Conservation (phyloP, 2,113 vertebrate genomes). For the Merops nubicus region DNA sequence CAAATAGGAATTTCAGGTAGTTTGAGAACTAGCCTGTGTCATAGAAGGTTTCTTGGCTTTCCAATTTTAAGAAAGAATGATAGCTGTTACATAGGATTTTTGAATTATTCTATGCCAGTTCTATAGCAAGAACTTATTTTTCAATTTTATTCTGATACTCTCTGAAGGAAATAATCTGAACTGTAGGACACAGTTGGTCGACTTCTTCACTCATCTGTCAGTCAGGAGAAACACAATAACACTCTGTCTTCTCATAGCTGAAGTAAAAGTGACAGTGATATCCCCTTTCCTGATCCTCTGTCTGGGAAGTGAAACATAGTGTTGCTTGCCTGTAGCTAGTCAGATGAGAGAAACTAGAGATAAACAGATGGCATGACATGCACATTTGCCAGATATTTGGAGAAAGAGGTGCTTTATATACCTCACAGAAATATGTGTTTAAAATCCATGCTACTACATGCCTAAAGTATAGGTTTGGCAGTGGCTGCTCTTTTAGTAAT, state of each 20-base stretch:
- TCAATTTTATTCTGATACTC: constrained; percentile 31
- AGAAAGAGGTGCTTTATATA: background rate
- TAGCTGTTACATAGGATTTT: background rate
- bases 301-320: background rate
- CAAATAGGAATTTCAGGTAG: background rate
- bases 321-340: background rate
- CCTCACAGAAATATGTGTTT: background rate
- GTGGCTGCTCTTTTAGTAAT: background rate
- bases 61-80: constrained; percentile 19
- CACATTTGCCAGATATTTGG: background rate
- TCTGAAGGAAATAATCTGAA: constrained; percentile 13
- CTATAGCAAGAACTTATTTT: background rate
- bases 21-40: background rate
- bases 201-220: constrained; percentile 37
- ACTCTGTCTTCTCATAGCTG: background rate
- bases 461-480: background rate
- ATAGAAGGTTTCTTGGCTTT: background rate
- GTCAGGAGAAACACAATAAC: background rate
- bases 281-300: constrained; percentile 13
- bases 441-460: background rate
- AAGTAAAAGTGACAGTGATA: constrained; percentile 12
- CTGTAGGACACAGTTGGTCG: background rate
- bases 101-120: constrained; percentile 28
- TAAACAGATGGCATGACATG: background rate
- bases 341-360: background rate